Conservation (phyloP, 2,113 vertebrate genomes). For the Rhipidura dahli region DNA sequence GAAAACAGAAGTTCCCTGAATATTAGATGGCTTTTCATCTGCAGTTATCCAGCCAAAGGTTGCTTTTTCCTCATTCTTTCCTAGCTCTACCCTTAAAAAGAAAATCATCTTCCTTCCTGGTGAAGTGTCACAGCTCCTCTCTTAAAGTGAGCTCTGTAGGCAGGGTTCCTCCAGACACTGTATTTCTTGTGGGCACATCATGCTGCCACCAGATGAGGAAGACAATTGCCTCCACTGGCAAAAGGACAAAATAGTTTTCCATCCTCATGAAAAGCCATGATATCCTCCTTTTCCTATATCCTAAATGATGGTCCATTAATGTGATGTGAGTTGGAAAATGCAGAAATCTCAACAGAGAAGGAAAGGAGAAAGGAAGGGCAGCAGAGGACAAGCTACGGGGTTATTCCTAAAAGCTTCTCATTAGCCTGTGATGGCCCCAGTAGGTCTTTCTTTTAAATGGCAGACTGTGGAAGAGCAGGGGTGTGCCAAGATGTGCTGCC, state of each 20-base stretch:
- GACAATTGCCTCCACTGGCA: not conserved
- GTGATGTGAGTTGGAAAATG: not conserved
- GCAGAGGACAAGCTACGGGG: not conserved
- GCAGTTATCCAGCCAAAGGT: not conserved
- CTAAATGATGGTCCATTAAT: not conserved
- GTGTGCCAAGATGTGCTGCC: not conserved
- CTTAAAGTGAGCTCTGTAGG: accelerated
- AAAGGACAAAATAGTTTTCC: not conserved
- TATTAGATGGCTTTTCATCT: not conserved
- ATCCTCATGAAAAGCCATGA: not conserved
- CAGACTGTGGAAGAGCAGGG: not conserved
- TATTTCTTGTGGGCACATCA: not conserved
- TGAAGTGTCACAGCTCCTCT: not conserved
- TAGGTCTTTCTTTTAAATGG: constrained; percentile 12
- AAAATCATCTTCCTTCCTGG: not conserved
- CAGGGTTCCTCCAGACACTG: not conserved
- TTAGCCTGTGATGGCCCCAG: not conserved
- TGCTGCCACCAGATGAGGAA: not conserved
- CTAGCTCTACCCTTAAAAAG: not conserved
- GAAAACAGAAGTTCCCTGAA: not conserved
- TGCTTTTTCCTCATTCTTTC: not conserved
- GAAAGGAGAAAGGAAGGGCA: not conserved
- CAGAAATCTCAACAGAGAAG: not conserved
- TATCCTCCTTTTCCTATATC: not conserved
- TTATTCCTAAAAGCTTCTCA: not conserved